Evolutionary conservation across 2,888 invertebrate species (phyloP).

Genomic region (Acleris holmiana): DNA sequence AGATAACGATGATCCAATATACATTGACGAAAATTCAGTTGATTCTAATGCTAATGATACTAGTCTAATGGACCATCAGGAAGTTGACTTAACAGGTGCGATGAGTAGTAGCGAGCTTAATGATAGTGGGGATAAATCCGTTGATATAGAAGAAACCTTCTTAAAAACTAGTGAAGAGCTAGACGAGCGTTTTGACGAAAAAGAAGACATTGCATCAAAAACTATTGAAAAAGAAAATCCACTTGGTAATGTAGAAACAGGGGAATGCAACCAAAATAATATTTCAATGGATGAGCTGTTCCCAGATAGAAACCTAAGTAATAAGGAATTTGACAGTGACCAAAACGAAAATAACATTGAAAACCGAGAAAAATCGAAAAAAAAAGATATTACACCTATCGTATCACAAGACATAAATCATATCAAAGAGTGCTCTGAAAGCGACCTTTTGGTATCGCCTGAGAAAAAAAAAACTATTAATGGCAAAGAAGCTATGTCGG

Average conservation of each 20-base stretch:
- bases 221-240: slow-evolving; percentile 2
- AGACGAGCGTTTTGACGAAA: slow-evolving; percentile 29
- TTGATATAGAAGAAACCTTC: slow-evolving; percentile 38
- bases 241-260: slow-evolving; percentile 9
- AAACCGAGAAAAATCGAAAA: slow-evolving; percentile 29
- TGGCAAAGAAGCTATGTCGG: slow-evolving; percentile 8
- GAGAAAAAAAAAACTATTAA: slow-evolving; percentile 7
- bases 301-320: slow-evolving; percentile 9
- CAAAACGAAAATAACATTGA: slow-evolving; percentile 20
- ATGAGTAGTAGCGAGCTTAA: slow-evolving; percentile 76
- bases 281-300: slow-evolving; percentile 25
- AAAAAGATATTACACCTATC: slow-evolving; percentile 28
- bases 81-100: slow-evolving; percentile 69
- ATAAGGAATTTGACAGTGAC: slow-evolving; percentile 29
- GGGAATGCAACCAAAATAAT: slow-evolving; percentile 39
- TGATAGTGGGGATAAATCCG: slow-evolving; percentile 68
- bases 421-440: slow-evolving; percentile 3
- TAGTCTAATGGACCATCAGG: slow-evolving; percentile 54
- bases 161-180: slow-evolving; percentile 27
- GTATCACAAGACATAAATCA: slow-evolving; percentile 16
- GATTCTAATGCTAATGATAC: slow-evolving; percentile 62
- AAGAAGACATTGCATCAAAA: slow-evolving; percentile 16
- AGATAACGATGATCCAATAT: slow-evolving; percentile 76
- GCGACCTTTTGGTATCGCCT: slow-evolving; percentile 5
- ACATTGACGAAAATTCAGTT: slow-evolving; percentile 79